Conservation (phyloP, 64 coral and sea anemone genomes). For the Stylophora pistillata region DNA sequence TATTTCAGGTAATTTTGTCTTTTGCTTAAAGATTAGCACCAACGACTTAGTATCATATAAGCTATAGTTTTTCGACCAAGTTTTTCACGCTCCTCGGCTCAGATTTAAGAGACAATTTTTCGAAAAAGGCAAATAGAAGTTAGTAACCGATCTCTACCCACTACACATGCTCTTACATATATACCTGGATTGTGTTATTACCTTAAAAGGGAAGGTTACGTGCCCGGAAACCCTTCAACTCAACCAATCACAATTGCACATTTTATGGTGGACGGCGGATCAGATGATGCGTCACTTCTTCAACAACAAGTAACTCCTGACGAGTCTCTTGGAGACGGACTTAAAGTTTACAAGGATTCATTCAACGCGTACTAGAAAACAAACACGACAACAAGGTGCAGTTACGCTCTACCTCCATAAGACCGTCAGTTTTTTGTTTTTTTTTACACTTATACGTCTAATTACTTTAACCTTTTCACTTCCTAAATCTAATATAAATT, state of each 20-base stretch:
- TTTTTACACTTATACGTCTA: background rate
- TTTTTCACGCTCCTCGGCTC: no score
- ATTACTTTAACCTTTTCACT: background rate
- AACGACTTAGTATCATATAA: no score
- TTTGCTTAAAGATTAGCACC: no score
- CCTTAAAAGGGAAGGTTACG: constrained; percentile 78
- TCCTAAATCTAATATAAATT: background rate
- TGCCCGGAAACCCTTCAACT: constrained; percentile 85
- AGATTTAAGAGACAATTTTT: background rate
- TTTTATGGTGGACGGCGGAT: constrained; percentile 96
- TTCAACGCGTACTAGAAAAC: constrained; percentile 91
- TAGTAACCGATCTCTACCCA: background rate
- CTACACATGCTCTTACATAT: background rate
- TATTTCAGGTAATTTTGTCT: constrained; percentile 31
- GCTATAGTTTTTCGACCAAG: no score
- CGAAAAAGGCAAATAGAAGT: background rate
- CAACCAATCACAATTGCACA: constrained; percentile 84
- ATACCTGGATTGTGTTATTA: background rate
- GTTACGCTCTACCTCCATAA: background rate
- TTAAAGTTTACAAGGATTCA: constrained; percentile 99
- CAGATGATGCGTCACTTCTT: constrained; percentile 83
- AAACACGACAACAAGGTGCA: background rate
- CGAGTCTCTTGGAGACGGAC: constrained; percentile 92
- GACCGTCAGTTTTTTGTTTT: background rate
- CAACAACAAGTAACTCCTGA: constrained; percentile 81